phyloP scores from a whole-genome alignment of 2,888 invertebrate genomes.

The Phorcus lineatus region DNA sequence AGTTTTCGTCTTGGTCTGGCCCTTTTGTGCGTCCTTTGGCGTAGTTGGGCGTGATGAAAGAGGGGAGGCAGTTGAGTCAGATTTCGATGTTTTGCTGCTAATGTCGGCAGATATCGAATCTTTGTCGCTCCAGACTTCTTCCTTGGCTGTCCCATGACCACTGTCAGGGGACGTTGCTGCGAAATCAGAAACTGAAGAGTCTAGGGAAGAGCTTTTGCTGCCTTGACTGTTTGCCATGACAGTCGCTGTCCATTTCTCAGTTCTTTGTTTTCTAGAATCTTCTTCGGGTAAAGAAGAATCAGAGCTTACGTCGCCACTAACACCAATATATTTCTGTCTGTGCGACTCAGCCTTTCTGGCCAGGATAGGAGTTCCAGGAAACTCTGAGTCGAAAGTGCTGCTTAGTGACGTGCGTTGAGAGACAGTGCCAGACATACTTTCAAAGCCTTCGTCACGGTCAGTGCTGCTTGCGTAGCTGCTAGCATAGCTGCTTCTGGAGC shows the following conservation, averaged over 20 bases:
- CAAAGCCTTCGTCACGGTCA: slow-evolving; percentile 73
- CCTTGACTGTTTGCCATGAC: slow-evolving; percentile 46
- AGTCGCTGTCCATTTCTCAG: slow-evolving; percentile 67
- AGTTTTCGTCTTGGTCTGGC: slow-evolving; percentile 39
- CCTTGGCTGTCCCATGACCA: slow-evolving; percentile 60
- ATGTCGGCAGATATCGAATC: not conserved
- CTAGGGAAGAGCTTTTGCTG: slow-evolving; percentile 47
- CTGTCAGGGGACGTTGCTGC: slow-evolving; percentile 59
- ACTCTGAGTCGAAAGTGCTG: slow-evolving; percentile 71
- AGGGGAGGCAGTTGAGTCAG: slow-evolving; percentile 18
- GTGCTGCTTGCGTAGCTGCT: slow-evolving; percentile 66
- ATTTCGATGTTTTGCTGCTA: not conserved
- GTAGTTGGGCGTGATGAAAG: slow-evolving; percentile 28
- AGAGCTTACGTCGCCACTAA: slow-evolving; percentile 28
- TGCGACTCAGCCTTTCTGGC: slow-evolving; percentile 43
- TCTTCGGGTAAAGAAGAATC: slow-evolving; percentile 50
- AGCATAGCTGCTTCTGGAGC: slow-evolving; percentile 61
- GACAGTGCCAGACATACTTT: slow-evolving; percentile 68
- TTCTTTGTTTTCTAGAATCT: slow-evolving; percentile 60
- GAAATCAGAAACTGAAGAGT: slow-evolving; percentile 53
- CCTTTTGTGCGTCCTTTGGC: slow-evolving; percentile 33
- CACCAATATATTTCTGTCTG: not conserved
- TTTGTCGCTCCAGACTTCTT: slow-evolving; percentile 57
- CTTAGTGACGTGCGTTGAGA: slow-evolving; percentile 73
- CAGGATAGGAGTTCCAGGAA: slow-evolving; percentile 47